phyloP scores from a whole-genome alignment of 2,888 invertebrate species.

The Cryptocheilus praepositus region DNA sequence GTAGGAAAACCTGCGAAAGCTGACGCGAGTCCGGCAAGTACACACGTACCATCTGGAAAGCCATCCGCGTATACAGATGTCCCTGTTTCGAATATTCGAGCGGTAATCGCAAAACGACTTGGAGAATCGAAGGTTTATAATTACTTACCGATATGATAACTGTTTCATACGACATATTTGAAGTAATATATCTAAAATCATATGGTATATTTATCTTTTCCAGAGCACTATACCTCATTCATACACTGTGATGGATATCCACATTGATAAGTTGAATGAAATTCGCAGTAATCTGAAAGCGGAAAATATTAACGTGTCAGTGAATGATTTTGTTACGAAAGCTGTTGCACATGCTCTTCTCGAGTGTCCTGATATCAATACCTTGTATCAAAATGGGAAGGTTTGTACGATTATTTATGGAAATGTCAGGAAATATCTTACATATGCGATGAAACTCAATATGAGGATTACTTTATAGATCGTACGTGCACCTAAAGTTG shows the following conservation, averaged over 20 bases:
- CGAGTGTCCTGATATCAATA: constrained; percentile 75
- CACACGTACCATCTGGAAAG: constrained; percentile 6
- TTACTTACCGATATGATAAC: background rate
- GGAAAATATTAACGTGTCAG: constrained; percentile 78
- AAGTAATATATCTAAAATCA: background rate
- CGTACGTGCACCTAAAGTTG: constrained; percentile 74
- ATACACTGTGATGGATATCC: constrained; percentile 78
- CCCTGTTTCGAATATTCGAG: constrained; percentile 79
- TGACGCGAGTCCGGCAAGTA: constrained; percentile 1
- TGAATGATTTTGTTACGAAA: constrained; percentile 83
- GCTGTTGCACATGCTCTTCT: constrained; percentile 79
- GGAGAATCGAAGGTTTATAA: constrained; percentile 78
- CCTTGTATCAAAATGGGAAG: constrained; percentile 75
- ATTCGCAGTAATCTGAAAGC: constrained; percentile 77
- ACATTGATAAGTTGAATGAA: constrained; percentile 75
- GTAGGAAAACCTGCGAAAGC: background rate
- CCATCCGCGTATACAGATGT: constrained; percentile 76
- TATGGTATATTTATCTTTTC: constrained; percentile 47
- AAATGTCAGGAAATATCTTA: too few relatives aligned
- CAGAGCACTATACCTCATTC: constrained; percentile 81
- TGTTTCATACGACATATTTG: background rate
- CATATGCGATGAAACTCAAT: too few relatives aligned
- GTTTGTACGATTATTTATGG: constrained; percentile 54
- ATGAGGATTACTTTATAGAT: constrained; percentile 58
- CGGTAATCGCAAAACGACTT: constrained; percentile 80